Base-by-base conservation (phyloP, 2,797 vertebrate species). In the Chaunax sp. region DNA sequence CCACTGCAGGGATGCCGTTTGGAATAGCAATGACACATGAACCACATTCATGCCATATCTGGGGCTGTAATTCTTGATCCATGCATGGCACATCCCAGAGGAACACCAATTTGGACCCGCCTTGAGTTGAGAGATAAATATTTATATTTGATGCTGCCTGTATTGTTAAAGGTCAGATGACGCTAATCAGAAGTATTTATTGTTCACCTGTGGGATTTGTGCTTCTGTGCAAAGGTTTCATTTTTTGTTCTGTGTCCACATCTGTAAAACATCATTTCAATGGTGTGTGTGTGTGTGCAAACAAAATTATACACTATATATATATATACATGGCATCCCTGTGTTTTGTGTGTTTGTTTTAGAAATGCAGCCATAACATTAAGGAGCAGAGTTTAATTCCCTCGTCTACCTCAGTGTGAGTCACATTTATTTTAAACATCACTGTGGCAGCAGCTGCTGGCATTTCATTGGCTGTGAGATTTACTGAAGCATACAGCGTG, bases 381-480 rank as follows among this genome's bases (percentile, higher is more conserved):
- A 72, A 67, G 56, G 66, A 35, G 18, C 51, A 74, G 45, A 50
- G 37, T 78, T 82, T 13, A 75, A 87, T 86, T 88, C 85, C 83
- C 88, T 40, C 16, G 51, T 20, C 14, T 13, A 15, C 70, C 69
- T 80, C 64, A 54, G 55, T 83, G 50, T 90, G 81, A 87, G 88
- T 90, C 86, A 77, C 55, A 58, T 67, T 90, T 82, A 71, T 88
- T 87, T 88, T 61, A 75, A 76, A 74, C 66, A 80, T 90, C 50
- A 10, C 68, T 35, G 78, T 86, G 83, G 80, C 76, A 81, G 88
- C 90, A 91, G 85, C 82, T 92, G 87, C 73, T 87, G 12, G 3
- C 49, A 59, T 75, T 72, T 87, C 73, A 77, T 84, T 65, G 56
- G 73, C 78, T 70, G 53, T 64, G 52, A 81, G 73, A 83, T 72